These are phyloP conservation scores for Doryteuthis pealeii DNA, from an alignment of 1,140 invertebrate genomes.

Conservation along the genomic window DNA sequence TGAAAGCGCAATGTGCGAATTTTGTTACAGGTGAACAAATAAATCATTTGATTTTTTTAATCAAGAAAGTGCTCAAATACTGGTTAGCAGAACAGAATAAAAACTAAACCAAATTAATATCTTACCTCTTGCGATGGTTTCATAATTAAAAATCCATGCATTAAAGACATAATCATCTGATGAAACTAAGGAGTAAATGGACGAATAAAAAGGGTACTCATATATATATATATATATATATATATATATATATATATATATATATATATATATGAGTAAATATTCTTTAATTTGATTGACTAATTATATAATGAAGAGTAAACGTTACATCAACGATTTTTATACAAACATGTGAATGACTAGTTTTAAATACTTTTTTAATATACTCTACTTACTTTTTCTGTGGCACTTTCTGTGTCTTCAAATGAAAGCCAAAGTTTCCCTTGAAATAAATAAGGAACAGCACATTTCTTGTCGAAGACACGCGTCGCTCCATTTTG, in stretches of 20 bases:
- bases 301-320: too few species aligned
- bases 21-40: too few species aligned
- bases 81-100: too few species aligned
- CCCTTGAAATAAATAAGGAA: neutral
- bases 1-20: too few species aligned
- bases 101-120: too few species aligned
- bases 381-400: neutral
- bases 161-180: too few species aligned
- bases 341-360: neutral
- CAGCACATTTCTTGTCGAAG: constrained; percentile 12
- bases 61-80: too few species aligned
- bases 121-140: too few species aligned
- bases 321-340: too few species aligned
- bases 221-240: neutral
- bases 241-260: neutral
- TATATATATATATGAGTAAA: neutral
- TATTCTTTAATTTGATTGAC: neutral
- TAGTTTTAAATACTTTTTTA: neutral
- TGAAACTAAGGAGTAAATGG: neutral
- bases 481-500: constrained; percentile 21
- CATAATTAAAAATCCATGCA: too few species aligned
- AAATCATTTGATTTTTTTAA: too few species aligned
- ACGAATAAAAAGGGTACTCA: neutral
- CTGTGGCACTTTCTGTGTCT: neutral
- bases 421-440: constrained; percentile 6